phyloP scores from a whole-genome alignment of 1,140 invertebrate species.

The Eurytemora carolleeae region DNA sequence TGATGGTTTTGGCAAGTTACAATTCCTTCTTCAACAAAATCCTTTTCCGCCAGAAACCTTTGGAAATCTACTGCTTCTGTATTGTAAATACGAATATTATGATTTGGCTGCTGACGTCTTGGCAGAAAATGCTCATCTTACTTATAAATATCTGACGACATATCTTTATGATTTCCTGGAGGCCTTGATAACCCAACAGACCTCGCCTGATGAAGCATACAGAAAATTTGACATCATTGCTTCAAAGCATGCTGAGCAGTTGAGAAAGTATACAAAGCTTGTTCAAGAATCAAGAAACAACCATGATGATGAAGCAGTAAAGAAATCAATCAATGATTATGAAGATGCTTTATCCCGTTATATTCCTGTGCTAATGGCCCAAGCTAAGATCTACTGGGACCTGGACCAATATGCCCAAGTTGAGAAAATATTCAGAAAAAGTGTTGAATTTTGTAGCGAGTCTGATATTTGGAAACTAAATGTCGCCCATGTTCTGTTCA shows the following conservation, averaged over 20 bases:
- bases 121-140: constrained; percentile 90
- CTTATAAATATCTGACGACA: constrained; percentile 82
- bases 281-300: constrained; percentile 62
- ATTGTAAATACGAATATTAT: constrained; percentile 93
- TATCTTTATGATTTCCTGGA: constrained; percentile 32
- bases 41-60: constrained; percentile 95
- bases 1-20: constrained; percentile 88
- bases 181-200: constrained; percentile 90
- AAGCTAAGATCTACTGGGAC: constrained; percentile 98
- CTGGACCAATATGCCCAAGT: constrained; percentile 85
- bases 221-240: constrained; percentile 88
- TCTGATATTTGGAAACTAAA: constrained; percentile 93
- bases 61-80: constrained; percentile 79
- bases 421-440: constrained; percentile 82
- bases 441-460: constrained; percentile 93
- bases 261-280: constrained; percentile 78
- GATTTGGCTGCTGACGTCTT: constrained; percentile 93
- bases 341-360: constrained; percentile 38
- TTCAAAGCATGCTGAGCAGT: constrained; percentile 64
- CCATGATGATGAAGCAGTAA: constrained; percentile 67
- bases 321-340: constrained; percentile 74
- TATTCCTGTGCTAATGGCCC: constrained; percentile 90
- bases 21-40: constrained; percentile 87
- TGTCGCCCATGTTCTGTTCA: constrained; percentile 94
- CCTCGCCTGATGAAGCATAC: constrained; percentile 89